A percentile compares a stretch with the other conserved stretches of the same genome.
These are phyloP conservation scores for Drosophila recens DNA, from an alignment of 2,888 invertebrate genomes.

Conservation along the genomic window DNA sequence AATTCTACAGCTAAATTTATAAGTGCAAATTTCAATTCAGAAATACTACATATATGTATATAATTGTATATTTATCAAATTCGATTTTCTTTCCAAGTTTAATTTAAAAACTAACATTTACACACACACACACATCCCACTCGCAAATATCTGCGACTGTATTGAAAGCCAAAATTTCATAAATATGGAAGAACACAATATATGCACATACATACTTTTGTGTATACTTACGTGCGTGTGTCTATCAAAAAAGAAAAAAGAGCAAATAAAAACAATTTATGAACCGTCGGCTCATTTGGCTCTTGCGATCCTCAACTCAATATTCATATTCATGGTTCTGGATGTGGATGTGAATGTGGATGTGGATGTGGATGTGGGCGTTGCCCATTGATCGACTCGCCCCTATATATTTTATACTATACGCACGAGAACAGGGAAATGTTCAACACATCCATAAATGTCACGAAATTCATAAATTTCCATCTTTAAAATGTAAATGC, in stretches of 20 bases:
- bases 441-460: conserved; percentile 66
- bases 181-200: not conserved
- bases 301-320: conserved; percentile 6
- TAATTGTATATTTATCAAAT: not conserved
- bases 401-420: conserved; percentile 64
- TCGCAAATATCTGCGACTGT: not conserved
- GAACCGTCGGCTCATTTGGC: conserved; percentile 32
- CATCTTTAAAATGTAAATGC: conserved; percentile 50
- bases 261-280: conserved; percentile 40
- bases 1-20: not conserved
- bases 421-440: conserved; percentile 48
- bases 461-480: conserved; percentile 64
- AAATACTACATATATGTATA: not conserved
- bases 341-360: not conserved
- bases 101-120: not conserved
- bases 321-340: conserved; percentile 24
- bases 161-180: conserved; percentile 2
- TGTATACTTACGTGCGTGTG: not conserved
- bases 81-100: not conserved
- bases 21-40: not conserved
- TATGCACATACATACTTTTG: not conserved
- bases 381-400: conserved; percentile 47
- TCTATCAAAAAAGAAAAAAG: conserved; percentile 7
- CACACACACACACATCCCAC: not conserved
- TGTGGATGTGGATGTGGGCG: conserved; percentile 31